phyloP scores from a whole-genome alignment of 1,140 invertebrate species.

The Patella vulgata region DNA sequence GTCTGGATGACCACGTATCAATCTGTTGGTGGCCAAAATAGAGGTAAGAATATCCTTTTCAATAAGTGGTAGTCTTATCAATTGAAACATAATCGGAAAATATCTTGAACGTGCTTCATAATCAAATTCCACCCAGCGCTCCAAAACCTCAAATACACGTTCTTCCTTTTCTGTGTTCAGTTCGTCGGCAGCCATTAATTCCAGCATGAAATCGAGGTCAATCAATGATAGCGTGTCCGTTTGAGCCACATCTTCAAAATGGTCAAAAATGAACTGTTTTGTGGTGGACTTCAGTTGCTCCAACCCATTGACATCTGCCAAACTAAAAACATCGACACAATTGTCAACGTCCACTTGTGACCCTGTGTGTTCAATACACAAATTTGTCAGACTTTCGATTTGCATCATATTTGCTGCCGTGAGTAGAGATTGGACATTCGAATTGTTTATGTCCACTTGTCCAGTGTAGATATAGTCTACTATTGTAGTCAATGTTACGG shows the following conservation, averaged over 20 bases:
- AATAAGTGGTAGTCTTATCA: slow-evolving; percentile 44
- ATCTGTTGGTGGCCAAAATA: slow-evolving; percentile 17
- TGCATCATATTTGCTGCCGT: slow-evolving; percentile 50
- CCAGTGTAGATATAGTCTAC: slow-evolving; percentile 52
- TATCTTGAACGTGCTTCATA: slow-evolving; percentile 23
- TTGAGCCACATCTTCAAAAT: slow-evolving; percentile 44
- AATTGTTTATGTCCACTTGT: slow-evolving; percentile 39
- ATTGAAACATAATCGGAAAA: slow-evolving; percentile 43
- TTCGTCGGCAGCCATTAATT: slow-evolving; percentile 45
- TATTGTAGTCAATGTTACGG: slow-evolving; percentile 28
- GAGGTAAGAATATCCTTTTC: slow-evolving; percentile 29
- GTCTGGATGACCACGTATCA: slow-evolving; percentile 33
- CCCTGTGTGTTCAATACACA: slow-evolving; percentile 44
- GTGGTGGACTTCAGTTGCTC: slow-evolving; percentile 29
- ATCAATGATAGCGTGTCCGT: slow-evolving; percentile 31
- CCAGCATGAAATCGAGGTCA: slow-evolving; percentile 22
- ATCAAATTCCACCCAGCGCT: slow-evolving; percentile 46
- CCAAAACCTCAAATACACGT: slow-evolving; percentile 43
- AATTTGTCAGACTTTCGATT: slow-evolving; percentile 38
- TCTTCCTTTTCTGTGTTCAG: slow-evolving; percentile 53
- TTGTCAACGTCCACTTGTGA: slow-evolving; percentile 37
- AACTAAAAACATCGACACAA: slow-evolving; percentile 46
- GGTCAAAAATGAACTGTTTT: slow-evolving; percentile 43
- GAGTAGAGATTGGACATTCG: slow-evolving; percentile 52
- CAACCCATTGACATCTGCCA: slow-evolving; percentile 43